phyloP scores from a whole-genome alignment of 2,113 vertebrate species.

The Pipa parva region DNA sequence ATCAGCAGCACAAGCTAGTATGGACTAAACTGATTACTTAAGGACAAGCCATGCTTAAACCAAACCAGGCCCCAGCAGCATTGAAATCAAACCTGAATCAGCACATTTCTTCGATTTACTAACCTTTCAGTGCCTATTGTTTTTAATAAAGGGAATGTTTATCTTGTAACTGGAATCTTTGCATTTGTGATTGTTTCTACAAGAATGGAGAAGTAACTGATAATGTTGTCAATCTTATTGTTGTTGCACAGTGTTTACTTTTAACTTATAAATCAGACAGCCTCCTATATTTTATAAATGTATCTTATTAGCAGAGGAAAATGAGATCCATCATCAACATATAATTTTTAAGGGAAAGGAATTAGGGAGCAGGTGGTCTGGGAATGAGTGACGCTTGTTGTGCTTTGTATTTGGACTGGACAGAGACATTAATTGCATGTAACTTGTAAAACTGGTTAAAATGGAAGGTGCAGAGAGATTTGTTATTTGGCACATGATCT shows the following conservation, averaged over 20 bases:
- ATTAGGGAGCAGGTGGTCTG: conserved; percentile 2
- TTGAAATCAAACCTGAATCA: neutral
- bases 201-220: no score
- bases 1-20: neutral
- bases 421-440: neutral
- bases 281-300: no score
- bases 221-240: no score
- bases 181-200: no score
- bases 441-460: neutral
- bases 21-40: no score
- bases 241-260: neutral
- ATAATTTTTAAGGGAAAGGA: neutral
- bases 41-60: no score
- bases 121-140: no score
- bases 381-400: neutral
- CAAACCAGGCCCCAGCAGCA: no score
- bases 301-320: no score
- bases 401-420: neutral
- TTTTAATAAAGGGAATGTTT: no score
- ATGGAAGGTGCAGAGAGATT: neutral
- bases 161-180: no score
- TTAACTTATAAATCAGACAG: neutral
- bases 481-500: neutral
- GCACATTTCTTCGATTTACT: neutral
- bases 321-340: neutral